Percentiles rank a stretch among this genome's conserved stretches.
These are phyloP conservation scores for Macropus fuliginosus DNA, from an alignment of 2,797 vertebrate species.

Conservation along the genomic window DNA sequence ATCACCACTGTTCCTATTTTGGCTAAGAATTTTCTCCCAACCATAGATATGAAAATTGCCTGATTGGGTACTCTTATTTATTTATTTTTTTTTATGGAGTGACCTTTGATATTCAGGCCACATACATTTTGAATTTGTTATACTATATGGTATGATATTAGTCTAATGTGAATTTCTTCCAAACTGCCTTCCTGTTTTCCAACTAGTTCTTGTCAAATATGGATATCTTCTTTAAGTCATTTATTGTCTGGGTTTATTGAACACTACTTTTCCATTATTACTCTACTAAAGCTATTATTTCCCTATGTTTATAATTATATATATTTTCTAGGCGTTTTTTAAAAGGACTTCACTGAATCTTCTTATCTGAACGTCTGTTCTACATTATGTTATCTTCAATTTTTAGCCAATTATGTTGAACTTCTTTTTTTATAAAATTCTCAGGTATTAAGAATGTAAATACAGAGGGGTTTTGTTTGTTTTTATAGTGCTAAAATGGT, in stretches of 20 bases:
- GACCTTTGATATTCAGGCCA: background rate
- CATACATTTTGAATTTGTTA: background rate
- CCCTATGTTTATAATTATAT: background rate
- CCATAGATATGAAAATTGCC: background rate
- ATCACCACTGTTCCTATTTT: background rate
- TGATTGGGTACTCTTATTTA: background rate
- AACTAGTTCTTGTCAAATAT: background rate
- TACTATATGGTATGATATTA: background rate
- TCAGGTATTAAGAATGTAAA: conserved; percentile 38
- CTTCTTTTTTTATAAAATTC: conserved; percentile 58
- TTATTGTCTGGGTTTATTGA: background rate
- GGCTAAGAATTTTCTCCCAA: background rate
- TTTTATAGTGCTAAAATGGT: background rate
- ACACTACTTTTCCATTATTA: background rate
- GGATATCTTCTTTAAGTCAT: background rate
- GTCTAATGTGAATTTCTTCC: background rate
- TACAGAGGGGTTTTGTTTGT: background rate
- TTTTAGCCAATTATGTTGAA: conserved; percentile 58
- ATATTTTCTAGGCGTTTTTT: background rate
- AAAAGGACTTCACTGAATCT: conserved; percentile 19
- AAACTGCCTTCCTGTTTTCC: background rate
- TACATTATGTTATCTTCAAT: conserved; percentile 51
- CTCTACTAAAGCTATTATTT: background rate
- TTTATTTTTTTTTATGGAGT: background rate
- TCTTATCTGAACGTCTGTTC: conserved; percentile 42